phyloP scores from a whole-genome alignment of 2,888 invertebrate species.

The Amphimallon solstitiale region DNA sequence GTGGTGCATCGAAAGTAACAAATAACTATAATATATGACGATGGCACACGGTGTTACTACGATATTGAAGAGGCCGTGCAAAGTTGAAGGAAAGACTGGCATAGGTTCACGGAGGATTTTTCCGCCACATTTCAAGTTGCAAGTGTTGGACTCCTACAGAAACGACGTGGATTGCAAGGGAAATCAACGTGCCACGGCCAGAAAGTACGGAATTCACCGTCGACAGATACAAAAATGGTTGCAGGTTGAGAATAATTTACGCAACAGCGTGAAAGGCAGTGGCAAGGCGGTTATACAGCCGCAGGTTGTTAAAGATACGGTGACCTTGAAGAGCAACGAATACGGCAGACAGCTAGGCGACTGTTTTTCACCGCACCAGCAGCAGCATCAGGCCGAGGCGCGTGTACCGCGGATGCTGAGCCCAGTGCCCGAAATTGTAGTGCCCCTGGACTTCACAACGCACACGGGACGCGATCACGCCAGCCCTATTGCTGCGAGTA shows the following conservation, averaged over 20 bases:
- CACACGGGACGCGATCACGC: slow-evolving; percentile 52
- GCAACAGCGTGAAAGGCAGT: slow-evolving; percentile 73
- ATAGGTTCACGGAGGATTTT: slow-evolving; percentile 89
- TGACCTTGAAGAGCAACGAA: slow-evolving; percentile 57
- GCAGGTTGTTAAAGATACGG: slow-evolving; percentile 36
- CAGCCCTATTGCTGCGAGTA: slow-evolving; percentile 53
- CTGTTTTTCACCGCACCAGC: slow-evolving; percentile 42
- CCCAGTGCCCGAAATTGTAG: slow-evolving; percentile 33
- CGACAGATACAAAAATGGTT: slow-evolving; percentile 93
- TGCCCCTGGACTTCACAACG: slow-evolving; percentile 58
- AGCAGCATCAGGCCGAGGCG: slow-evolving; percentile 15
- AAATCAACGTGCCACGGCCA: slow-evolving; percentile 88
- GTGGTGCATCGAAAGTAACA: slow-evolving; percentile 10
- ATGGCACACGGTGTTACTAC: slow-evolving; percentile 72
- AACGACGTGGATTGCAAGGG: slow-evolving; percentile 88
- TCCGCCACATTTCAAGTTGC: slow-evolving; percentile 88
- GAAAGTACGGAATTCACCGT: slow-evolving; percentile 90
- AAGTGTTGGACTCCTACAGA: slow-evolving; percentile 88
- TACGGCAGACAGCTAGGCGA: slow-evolving; percentile 62
- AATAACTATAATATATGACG: slow-evolving; percentile 52
- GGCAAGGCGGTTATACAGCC: slow-evolving; percentile 40
- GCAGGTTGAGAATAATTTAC: slow-evolving; percentile 82
- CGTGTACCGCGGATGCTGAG: slow-evolving; percentile 38
- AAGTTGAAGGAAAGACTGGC: slow-evolving; percentile 59
- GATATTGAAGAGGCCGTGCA: slow-evolving; percentile 60